phyloP scores from a whole-genome alignment of 1,140 invertebrate species.

The Megathymus violae region DNA sequence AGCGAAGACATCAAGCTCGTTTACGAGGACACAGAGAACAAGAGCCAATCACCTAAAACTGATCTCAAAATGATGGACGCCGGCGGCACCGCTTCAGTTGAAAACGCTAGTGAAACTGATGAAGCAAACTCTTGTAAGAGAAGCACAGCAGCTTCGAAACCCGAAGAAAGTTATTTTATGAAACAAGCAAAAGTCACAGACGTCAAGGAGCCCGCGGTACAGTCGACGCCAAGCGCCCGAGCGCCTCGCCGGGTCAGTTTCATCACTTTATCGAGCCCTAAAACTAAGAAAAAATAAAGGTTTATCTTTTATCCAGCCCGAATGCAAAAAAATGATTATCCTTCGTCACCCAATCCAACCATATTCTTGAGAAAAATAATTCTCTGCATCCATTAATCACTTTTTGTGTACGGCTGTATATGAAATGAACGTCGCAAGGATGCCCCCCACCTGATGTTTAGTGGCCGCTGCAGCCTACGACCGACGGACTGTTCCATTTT shows the following conservation, averaged over 20 bases:
- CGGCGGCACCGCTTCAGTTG: too few relatives aligned
- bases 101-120: too few relatives aligned
- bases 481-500: too few relatives aligned
- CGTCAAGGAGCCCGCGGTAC: constrained; percentile 46
- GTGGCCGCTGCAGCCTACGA: too few relatives aligned
- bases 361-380: too few relatives aligned
- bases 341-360: too few relatives aligned
- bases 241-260: constrained; percentile 88
- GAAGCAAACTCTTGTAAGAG: constrained; percentile 11
- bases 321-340: too few relatives aligned
- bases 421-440: too few relatives aligned
- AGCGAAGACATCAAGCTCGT: constrained; percentile 88
- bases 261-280: constrained; percentile 90
- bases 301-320: not conserved
- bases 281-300: constrained; percentile 85
- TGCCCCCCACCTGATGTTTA: too few relatives aligned
- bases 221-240: constrained; percentile 69
- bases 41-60: constrained; percentile 53
- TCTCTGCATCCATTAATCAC: too few relatives aligned
- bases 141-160: constrained; percentile 6
- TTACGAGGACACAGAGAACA: constrained; percentile 84
- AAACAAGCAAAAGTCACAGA: constrained; percentile 67
- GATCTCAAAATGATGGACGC: too few relatives aligned
- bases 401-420: too few relatives aligned
- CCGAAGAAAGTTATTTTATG: constrained; percentile 47